These are phyloP conservation scores for Hyppa rectilinea DNA, from an alignment of 2,888 invertebrate species.

Conservation along the genomic window DNA sequence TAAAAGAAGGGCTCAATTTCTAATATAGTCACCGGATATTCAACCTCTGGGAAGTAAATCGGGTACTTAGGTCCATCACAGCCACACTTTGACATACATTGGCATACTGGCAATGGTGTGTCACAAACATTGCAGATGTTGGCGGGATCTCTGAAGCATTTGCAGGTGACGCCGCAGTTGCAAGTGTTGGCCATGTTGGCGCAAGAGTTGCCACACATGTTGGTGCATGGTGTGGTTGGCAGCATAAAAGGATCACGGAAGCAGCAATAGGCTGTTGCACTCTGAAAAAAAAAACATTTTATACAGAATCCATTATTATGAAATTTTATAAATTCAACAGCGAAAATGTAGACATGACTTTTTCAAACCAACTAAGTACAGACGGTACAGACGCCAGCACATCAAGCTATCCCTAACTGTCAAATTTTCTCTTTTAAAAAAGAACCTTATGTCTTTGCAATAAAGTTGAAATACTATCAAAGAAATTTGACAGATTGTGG, in stretches of 20 bases:
- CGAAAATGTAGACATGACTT: no score
- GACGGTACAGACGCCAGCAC: no score
- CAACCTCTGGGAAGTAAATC: constrained; percentile 80
- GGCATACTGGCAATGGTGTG: constrained; percentile 58
- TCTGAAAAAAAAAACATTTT: constrained; percentile 56
- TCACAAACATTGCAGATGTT: constrained; percentile 66
- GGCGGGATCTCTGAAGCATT: constrained; percentile 67
- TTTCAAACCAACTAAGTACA: no score
- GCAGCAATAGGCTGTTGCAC: constrained; percentile 69
- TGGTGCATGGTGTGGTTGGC: constrained; percentile 60
- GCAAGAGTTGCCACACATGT: constrained; percentile 60
- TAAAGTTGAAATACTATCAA: no score
- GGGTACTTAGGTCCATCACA: constrained; percentile 51
- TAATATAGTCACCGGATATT: constrained; percentile 73
- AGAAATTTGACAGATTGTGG: no score
- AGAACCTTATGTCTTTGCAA: no score
- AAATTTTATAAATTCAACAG: no score
- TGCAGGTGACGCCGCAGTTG: constrained; percentile 50
- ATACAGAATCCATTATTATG: no score
- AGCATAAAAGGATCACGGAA: constrained; percentile 67
- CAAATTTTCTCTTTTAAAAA: no score
- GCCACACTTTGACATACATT: constrained; percentile 48
- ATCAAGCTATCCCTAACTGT: no score
- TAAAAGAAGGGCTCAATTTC: constrained; percentile 75
- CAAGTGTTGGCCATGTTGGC: constrained; percentile 41